Conservation (phyloP, 2,888 invertebrate species). For the Trisateles emortualis region DNA sequence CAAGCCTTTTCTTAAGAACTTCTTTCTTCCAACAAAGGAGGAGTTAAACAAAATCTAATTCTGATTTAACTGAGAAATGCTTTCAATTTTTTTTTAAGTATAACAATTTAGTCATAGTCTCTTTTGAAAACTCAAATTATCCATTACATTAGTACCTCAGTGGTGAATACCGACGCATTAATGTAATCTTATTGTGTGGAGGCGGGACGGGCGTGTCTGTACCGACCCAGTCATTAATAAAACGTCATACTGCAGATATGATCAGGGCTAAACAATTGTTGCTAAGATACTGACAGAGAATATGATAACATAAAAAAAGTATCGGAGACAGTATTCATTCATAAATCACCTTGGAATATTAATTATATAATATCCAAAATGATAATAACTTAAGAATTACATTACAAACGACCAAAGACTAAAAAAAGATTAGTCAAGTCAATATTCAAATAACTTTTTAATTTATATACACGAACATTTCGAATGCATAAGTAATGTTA, state of each 20-base stretch:
- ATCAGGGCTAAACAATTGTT: conserved; percentile 30
- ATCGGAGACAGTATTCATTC: neutral
- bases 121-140: neutral
- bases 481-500: conserved; percentile 22
- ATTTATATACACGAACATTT: conserved; percentile 15
- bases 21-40: too few species aligned
- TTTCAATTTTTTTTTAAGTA: too few species aligned
- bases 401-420: neutral
- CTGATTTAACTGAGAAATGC: too few species aligned
- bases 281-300: neutral
- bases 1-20: too few species aligned
- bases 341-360: too few species aligned
- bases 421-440: neutral
- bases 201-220: conserved; percentile 59
- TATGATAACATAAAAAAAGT: neutral
- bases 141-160: conserved; percentile 1
- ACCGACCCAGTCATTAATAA: conserved; percentile 64
- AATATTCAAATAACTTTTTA: conserved; percentile 10
- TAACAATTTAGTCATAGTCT: neutral
- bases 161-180: conserved; percentile 34
- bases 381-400: too few species aligned
- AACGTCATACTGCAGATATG: conserved; percentile 53
- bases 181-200: conserved; percentile 45
- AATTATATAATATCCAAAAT: too few species aligned
- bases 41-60: too few species aligned